Evolutionary conservation across 1,140 invertebrate species (phyloP).

Genomic region (Monochamus saltuarius): DNA sequence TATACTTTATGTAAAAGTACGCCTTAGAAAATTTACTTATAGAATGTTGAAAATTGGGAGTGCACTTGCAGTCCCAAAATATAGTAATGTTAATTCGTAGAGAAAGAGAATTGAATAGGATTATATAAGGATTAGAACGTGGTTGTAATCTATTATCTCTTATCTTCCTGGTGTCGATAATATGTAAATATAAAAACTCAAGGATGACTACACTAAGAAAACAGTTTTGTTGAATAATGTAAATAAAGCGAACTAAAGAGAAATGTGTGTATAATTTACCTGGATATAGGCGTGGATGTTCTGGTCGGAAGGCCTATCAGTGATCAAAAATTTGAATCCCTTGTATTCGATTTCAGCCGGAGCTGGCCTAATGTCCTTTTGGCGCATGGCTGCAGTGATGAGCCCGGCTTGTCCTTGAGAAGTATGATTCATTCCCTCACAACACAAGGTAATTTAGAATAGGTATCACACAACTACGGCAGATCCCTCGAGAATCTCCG

Average conservation of each 20-base stretch:
- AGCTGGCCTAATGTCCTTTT: slow-evolving; percentile 83
- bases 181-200: neutral
- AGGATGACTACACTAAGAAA: neutral
- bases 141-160: too few relatives aligned
- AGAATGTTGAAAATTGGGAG: too few relatives aligned
- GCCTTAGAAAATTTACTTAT: too few relatives aligned
- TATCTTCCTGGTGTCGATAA: too few relatives aligned
- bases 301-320: slow-evolving; percentile 82
- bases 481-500: neutral
- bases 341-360: slow-evolving; percentile 83
- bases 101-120: too few relatives aligned
- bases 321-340: slow-evolving; percentile 85
- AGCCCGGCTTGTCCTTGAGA: slow-evolving; percentile 13
- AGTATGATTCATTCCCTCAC: slow-evolving; percentile 10
- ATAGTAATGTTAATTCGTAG: too few relatives aligned
- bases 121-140: too few relatives aligned
- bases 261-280: slow-evolving; percentile 60
- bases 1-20: too few relatives aligned
- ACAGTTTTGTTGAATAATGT: neutral
- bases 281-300: slow-evolving; percentile 79
- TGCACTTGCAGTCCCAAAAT: too few relatives aligned
- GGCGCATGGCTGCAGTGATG: slow-evolving; percentile 66
- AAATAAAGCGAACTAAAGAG: neutral
- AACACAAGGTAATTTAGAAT: slow-evolving; percentile 4
- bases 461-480: slow-evolving; percentile 1